phyloP scores from a whole-genome alignment of 1,140 invertebrate species.

The Palaemon carinicauda region DNA sequence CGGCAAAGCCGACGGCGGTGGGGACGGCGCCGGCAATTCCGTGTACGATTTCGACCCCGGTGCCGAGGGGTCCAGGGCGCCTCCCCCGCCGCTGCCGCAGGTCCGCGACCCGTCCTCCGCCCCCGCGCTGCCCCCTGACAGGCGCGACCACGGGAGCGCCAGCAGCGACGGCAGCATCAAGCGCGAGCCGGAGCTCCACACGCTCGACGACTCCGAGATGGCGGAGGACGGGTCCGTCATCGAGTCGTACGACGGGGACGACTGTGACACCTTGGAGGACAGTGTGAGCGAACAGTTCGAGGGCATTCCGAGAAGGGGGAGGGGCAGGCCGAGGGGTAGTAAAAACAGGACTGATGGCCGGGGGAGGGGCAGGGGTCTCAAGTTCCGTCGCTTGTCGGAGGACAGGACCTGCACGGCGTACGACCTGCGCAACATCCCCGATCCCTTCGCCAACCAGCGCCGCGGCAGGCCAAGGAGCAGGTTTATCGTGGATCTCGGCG shows the following conservation, averaged over 20 bases:
- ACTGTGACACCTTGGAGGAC: background rate
- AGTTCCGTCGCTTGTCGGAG: slow-evolving; percentile 37
- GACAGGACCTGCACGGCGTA: slow-evolving; percentile 52
- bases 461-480: slow-evolving; percentile 53
- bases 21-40: slow-evolving; percentile 23
- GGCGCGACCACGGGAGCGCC: background rate
- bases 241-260: slow-evolving; percentile 7
- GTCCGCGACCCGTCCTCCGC: too few relatives aligned
- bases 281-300: slow-evolving; percentile 2
- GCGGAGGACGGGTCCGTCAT: slow-evolving; percentile 33
- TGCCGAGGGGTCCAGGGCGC: slow-evolving; percentile 6
- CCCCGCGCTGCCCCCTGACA: background rate
- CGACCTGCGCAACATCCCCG: slow-evolving; percentile 57
- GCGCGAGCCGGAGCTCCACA: slow-evolving; percentile 41
- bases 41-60: slow-evolving; percentile 59
- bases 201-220: slow-evolving; percentile 34
- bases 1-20: too few relatives aligned
- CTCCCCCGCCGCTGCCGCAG: too few relatives aligned
- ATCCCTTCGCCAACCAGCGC: slow-evolving; percentile 51
- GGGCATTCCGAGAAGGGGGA: slow-evolving; percentile 44
- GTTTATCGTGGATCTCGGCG: slow-evolving; percentile 59
- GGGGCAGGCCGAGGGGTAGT: slow-evolving; percentile 56
- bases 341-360: slow-evolving; percentile 57
- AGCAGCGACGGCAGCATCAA: slow-evolving; percentile 23
- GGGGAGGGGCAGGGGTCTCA: slow-evolving; percentile 44